Base-by-base conservation (phyloP, 1,140 invertebrate genomes). In the Megathymus violae region DNA sequence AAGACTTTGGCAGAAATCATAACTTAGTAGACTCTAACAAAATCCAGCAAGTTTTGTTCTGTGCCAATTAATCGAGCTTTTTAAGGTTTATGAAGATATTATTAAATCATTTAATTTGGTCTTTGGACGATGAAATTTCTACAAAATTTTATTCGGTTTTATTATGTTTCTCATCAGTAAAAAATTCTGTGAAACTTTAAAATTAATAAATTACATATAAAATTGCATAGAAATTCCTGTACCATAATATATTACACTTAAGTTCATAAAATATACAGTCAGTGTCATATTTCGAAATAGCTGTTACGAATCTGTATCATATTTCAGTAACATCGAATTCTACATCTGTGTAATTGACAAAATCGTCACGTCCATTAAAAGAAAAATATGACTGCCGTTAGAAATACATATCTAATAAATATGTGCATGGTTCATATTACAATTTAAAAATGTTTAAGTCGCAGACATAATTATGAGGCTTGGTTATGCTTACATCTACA, bases 341-440 rank as follows among this genome's bases (percentile, higher is more conserved):
- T 43, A 31, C 25, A 56, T 56, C 22, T 44, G 40, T 56, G 40
- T 56, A 56, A 56, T 56, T 44, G 52, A 43, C 13, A 56, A 56
- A 43, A 43, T 56, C 52, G 52, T 56, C 52, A 56, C 52, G 52
- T 56, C 52, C 52, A 43, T 56, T 56, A 56, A 31, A 56, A 17
- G 19, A 31, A 56, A 56, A 56, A 56, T 56, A 44, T 44, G 22
- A 56, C 25, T 44, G 40, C 40, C 27, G 43, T 44, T 58, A 58
- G 31, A 58, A 34, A 44, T 58, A 44, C 52, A 58, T 43, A 34
- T 31, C 25, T 58, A 44, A 58, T 58, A 58, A 58, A 58, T 34
- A 58, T 44, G 40, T 47, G 36, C 10, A 1, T 34, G 41, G 52
- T 43, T 58, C 41, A 43, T 44, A 14, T 58, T 58, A 58, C 52